These are phyloP conservation scores for Crossocerus cetratus DNA, from an alignment of 2,888 invertebrate genomes.

Conservation along the genomic window DNA sequence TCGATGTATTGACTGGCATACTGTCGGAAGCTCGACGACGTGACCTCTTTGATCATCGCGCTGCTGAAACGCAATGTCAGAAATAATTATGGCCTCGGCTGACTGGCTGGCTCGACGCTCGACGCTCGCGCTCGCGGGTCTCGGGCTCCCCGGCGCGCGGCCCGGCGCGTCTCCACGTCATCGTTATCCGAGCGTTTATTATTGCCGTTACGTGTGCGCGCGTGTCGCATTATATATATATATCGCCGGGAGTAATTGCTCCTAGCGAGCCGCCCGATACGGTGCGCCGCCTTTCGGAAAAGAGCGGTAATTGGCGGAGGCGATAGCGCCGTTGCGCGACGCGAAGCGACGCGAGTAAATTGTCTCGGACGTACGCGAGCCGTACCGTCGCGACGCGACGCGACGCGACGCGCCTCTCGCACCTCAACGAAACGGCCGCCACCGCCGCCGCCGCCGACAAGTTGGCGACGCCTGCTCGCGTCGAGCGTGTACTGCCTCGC, in stretches of 20 bases:
- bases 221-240: not conserved
- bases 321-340: no score
- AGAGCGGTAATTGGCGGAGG: no score
- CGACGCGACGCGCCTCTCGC: no score
- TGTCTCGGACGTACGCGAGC: no score
- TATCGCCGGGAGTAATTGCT: not conserved
- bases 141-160: not conserved
- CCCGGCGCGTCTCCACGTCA: not conserved
- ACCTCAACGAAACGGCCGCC: no score
- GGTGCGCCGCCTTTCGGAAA: no score
- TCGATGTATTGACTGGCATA: constrained; percentile 47
- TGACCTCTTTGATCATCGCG: constrained; percentile 52
- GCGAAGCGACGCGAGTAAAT: no score
- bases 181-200: constrained; percentile 22
- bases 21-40: constrained; percentile 48
- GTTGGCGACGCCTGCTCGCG: no score
- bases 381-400: no score
- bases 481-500: no score
- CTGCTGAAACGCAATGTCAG: constrained; percentile 41
- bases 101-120: not conserved
- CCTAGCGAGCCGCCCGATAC: not conserved
- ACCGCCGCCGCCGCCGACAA: no score
- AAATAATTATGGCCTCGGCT: constrained; percentile 45
- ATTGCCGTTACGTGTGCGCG: constrained; percentile 17
- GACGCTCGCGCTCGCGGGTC: not conserved